phyloP scores from a whole-genome alignment of 2,888 invertebrate species.

The Hybos culiciformis region DNA sequence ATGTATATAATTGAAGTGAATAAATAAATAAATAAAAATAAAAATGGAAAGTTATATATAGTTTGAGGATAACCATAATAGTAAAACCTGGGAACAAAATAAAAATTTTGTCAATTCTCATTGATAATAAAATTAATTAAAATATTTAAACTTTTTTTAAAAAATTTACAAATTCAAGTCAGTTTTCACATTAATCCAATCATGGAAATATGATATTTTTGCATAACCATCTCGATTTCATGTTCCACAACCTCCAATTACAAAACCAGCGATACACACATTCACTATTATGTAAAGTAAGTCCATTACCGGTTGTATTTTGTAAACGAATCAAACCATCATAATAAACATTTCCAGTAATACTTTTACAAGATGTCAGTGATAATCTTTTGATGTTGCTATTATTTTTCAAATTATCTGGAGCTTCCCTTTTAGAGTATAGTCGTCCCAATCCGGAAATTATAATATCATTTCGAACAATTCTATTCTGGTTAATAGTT shows the following conservation, averaged over 20 bases:
- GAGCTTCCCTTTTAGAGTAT: constrained; percentile 19
- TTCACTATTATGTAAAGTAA: constrained; percentile 21
- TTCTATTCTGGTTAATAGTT: constrained; percentile 13
- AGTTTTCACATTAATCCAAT: background rate
- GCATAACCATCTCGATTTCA: constrained; percentile 28
- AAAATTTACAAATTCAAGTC: too few relatives aligned
- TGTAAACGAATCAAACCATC: constrained; percentile 24
- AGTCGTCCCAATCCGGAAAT: constrained; percentile 29
- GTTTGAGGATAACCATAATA: too few relatives aligned
- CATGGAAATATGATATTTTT: constrained; percentile 15
- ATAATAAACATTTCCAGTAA: constrained; percentile 14
- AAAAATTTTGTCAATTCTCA: too few relatives aligned
- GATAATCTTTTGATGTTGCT: background rate
- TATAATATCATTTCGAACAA: constrained; percentile 19
- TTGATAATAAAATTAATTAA: too few relatives aligned
- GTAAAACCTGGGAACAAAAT: too few relatives aligned
- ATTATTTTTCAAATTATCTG: constrained; percentile 21
- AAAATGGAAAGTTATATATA: too few relatives aligned
- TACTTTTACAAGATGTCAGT: constrained; percentile 16
- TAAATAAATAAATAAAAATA: too few relatives aligned
- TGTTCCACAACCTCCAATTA: constrained; percentile 23
- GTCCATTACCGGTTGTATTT: constrained; percentile 20
- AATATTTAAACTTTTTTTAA: too few relatives aligned
- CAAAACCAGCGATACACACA: constrained; percentile 28
- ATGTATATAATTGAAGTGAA: too few relatives aligned